These are phyloP conservation scores for Rhinoderma darwinii DNA, from an alignment of 2,113 vertebrate genomes.

Conservation along the genomic window DNA sequence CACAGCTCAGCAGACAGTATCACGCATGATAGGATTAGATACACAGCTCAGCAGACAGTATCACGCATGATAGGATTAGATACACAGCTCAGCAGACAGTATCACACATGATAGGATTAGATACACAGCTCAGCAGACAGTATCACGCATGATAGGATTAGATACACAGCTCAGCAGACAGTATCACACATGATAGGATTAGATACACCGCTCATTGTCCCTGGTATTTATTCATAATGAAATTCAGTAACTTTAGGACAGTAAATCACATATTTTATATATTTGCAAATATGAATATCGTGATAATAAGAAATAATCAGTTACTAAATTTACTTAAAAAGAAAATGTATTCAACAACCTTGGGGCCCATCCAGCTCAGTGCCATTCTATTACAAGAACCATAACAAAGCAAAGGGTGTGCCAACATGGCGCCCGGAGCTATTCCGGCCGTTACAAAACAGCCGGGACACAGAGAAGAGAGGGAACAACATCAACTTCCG, in stretches of 20 bases:
- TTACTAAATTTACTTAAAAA: background rate
- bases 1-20: background rate
- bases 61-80: background rate
- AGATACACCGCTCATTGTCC: too few relatives aligned
- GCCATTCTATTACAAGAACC: background rate
- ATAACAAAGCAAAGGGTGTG: slow-evolving; percentile 33
- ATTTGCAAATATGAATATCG: too few relatives aligned
- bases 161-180: too few relatives aligned
- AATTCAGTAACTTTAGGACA: too few relatives aligned
- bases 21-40: background rate
- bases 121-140: background rate
- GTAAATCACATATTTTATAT: too few relatives aligned
- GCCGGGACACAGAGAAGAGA: background rate
- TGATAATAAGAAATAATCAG: background rate
- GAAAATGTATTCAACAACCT: background rate
- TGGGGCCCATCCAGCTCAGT: background rate
- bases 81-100: background rate
- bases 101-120: background rate
- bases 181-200: background rate
- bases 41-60: background rate
- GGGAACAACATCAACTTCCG: slow-evolving; percentile 35
- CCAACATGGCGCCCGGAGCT: background rate
- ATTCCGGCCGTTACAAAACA: slow-evolving; percentile 47
- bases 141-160: too few relatives aligned
- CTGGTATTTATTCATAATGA: too few relatives aligned